Evolutionary conservation across 2,888 invertebrate species (phyloP).

Genomic region (Cantharis nigra): DNA sequence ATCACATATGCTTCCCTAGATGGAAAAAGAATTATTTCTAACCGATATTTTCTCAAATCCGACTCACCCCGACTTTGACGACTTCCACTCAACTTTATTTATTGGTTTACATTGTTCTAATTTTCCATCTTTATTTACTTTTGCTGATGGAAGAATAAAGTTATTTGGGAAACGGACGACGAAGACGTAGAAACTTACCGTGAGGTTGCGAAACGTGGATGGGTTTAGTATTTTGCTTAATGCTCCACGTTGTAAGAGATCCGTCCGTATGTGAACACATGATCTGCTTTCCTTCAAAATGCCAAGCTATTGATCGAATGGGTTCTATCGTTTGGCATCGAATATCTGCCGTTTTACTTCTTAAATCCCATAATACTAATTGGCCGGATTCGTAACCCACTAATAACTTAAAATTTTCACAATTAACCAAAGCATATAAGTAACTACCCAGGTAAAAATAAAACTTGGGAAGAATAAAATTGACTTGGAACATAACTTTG

Average conservation of each 20-base stretch:
- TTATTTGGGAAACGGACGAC: not conserved
- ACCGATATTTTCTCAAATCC: not conserved
- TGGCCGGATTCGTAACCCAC: slow-evolving; percentile 96
- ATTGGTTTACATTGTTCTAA: slow-evolving; percentile 93
- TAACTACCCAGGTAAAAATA: not conserved
- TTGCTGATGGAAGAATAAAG: slow-evolving; percentile 66
- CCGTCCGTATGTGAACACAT: slow-evolving; percentile 97
- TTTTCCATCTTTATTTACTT: slow-evolving; percentile 90
- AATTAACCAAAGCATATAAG: not conserved
- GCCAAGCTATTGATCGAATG: slow-evolving; percentile 91
- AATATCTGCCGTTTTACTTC: slow-evolving; percentile 82
- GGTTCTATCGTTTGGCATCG: slow-evolving; percentile 78
- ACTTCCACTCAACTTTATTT: slow-evolving; percentile 94
- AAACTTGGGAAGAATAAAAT: not conserved
- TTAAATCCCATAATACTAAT: slow-evolving; percentile 95
- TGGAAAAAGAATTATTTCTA: slow-evolving; percentile 33
- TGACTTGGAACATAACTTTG: not conserved
- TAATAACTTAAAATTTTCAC: slow-evolving; percentile 73
- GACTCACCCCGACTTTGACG: slow-evolving; percentile 80
- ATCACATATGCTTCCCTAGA: slow-evolving; percentile 91
- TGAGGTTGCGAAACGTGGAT: slow-evolving; percentile 87
- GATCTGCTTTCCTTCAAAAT: slow-evolving; percentile 96
- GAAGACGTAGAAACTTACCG: slow-evolving; percentile 64
- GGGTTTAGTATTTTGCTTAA: slow-evolving; percentile 77
- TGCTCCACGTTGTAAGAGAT: slow-evolving; percentile 91